These are phyloP conservation scores for Agriopis aurantiaria DNA, from an alignment of 2,888 invertebrate genomes.

Conservation along the genomic window DNA sequence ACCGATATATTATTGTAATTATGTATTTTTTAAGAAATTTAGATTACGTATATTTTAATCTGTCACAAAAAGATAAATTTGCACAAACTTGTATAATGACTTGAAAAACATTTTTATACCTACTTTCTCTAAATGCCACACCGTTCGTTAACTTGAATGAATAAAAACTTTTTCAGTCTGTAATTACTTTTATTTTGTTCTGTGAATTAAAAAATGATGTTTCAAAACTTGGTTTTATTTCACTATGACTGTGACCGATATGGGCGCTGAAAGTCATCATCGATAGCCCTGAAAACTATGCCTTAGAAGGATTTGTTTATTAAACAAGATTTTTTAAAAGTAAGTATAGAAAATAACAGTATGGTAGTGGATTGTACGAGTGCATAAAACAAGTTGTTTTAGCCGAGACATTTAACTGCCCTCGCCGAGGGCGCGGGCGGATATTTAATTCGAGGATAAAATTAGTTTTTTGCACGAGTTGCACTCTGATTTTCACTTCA, in stretches of 20 bases:
- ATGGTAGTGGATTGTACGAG: too few relatives aligned
- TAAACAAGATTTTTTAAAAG: not conserved
- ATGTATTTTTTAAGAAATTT: conserved; percentile 19
- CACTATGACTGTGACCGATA: not conserved
- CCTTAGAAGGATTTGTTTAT: too few relatives aligned
- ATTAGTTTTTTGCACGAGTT: too few relatives aligned
- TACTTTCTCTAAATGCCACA: conserved; percentile 5
- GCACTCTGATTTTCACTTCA: too few relatives aligned
- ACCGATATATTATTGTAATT: conserved; percentile 2
- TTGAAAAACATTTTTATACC: conserved; percentile 10
- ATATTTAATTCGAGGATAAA: too few relatives aligned
- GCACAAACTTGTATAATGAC: conserved; percentile 17
- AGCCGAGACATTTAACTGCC: too few relatives aligned
- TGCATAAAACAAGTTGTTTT: too few relatives aligned
- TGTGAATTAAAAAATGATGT: conserved; percentile 72
- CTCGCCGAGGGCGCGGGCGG: too few relatives aligned
- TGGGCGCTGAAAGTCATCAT: too few relatives aligned
- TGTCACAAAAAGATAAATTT: conserved; percentile 17
- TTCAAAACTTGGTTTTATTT: conserved; percentile 50
- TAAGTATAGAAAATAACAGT: not conserved
- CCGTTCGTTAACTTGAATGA: conserved; percentile 21
- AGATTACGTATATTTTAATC: conserved; percentile 32
- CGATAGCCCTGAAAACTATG: too few relatives aligned
- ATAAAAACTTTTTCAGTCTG: conserved; percentile 49
- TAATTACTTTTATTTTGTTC: conserved; percentile 59